phyloP scores from a whole-genome alignment of 2,113 vertebrate species.

The Daboia siamensis region DNA sequence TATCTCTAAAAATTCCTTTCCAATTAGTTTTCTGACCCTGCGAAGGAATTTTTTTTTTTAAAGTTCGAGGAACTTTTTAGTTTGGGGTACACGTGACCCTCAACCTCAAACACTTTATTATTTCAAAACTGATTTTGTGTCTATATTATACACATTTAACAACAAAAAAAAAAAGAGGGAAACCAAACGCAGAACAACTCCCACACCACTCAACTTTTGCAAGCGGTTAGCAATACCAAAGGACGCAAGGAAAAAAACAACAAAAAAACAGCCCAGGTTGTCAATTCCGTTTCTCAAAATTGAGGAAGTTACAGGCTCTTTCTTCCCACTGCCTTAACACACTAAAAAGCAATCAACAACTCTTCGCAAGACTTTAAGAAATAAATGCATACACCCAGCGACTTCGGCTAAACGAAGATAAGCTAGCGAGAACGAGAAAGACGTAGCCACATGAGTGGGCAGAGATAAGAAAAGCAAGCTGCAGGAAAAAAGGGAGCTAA shows the following conservation, averaged over 20 bases:
- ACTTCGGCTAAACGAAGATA: constrained; percentile 13
- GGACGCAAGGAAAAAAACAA: background rate
- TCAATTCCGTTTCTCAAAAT: background rate
- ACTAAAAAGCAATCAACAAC: no score
- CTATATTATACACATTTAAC: background rate
- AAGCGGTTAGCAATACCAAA: background rate
- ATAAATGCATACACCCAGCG: background rate
- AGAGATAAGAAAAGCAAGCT: background rate
- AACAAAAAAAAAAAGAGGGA: background rate
- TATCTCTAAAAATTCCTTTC: constrained; percentile 54
- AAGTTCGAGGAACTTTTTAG: background rate
- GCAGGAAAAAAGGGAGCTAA: background rate
- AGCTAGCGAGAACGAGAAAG: background rate
- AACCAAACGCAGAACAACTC: background rate
- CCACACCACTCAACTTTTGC: background rate
- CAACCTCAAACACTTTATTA: background rate
- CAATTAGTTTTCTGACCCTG: constrained; percentile 49
- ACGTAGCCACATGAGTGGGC: background rate
- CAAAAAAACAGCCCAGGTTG: background rate
- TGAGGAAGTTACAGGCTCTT: background rate
- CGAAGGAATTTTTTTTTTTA: background rate
- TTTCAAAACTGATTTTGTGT: background rate
- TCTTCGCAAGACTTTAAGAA: background rate
- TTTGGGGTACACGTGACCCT: background rate
- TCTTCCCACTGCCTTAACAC: background rate